Base-by-base conservation (phyloP, 2,113 vertebrate species). In the Xenopus borealis region DNA sequence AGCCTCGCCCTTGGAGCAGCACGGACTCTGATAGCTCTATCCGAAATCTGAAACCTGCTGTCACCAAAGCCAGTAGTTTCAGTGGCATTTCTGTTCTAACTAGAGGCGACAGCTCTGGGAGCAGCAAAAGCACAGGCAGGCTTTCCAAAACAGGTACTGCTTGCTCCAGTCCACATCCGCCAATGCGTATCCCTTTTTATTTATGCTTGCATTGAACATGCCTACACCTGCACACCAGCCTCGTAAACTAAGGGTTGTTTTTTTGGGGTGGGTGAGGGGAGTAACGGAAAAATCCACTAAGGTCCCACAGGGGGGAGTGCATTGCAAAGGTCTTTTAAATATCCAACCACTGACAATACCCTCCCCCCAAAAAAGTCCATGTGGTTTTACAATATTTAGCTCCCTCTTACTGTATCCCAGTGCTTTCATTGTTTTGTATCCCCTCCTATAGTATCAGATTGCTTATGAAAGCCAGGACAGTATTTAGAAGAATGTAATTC, bases 31-130 rank as follows among this genome's bases (percentile, higher is more conserved):
- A 99, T 78, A 98, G 96, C 88, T 98, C 96, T 79, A 85, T 94
- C 86, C 92, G 95, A 67, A 94, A 88, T 64, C 89, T 95, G 61
- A 93, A 92, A 76, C 96, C 97, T 18, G 85, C 95, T 52, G 95
- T 98, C 78, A 98, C 96, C 72, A 98, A 98, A 92, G 97, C 97
- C 87, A 98, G 95, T 92, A 98, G 97, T 91, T 98, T 99, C 91
- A 97, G 94, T 78, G 95, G 97, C 78, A 95, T 98, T 79, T 95
- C 94, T 0, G 93, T 96, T 79, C 89, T 99, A 44, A 92, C 92
- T 62, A 93, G 96, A 69, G 96, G 96, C 62, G 97, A 99, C 90
- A 98, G 96, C 89, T 93, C 94, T 30, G 93, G 94, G 83, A 99
- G 97, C 95, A 98, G 94, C 95, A 98, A 94, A 92, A 97, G 97